phyloP scores from a whole-genome alignment of 1,140 invertebrate species.

The Tetramorium parvispinum region DNA sequence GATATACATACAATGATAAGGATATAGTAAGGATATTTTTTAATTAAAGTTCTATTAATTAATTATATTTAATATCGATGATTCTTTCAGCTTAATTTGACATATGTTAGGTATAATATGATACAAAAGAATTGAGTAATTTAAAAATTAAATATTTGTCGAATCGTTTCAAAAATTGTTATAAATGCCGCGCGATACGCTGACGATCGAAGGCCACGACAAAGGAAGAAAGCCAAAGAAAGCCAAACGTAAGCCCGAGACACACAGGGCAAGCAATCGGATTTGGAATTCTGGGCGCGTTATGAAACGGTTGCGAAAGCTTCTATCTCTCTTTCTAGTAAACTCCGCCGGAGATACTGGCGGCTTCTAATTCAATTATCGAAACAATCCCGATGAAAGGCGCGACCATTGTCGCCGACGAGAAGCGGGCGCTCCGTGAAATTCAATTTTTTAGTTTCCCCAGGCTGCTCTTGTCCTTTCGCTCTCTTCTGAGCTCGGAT shows the following conservation, averaged over 20 bases:
- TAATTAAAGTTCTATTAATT: neutral
- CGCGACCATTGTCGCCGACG: constrained; percentile 61
- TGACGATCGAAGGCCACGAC: neutral
- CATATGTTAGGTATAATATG: neutral
- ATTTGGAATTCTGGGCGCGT: constrained; percentile 72
- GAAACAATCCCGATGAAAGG: constrained; percentile 63
- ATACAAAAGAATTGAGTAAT: neutral
- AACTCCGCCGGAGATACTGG: constrained; percentile 13
- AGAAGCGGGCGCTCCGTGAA: constrained; percentile 48
- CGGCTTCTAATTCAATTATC: constrained; percentile 75
- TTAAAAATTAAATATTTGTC: neutral
- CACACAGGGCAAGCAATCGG: constrained; percentile 28
- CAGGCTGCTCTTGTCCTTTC: constrained; percentile 15
- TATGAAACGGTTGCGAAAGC: constrained; percentile 42
- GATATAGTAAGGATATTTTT: neutral
- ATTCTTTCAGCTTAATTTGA: neutral
- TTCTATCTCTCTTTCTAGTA: constrained; percentile 26
- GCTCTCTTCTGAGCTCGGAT: constrained; percentile 35
- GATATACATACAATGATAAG: neutral
- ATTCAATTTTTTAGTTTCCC: constrained; percentile 71
- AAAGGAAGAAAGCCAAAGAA: neutral
- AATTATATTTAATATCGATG: too few relatives aligned
- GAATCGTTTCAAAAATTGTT: neutral
- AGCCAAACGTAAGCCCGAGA: constrained; percentile 28
- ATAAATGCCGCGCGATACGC: neutral